Base-by-base conservation (phyloP, 30 jellyfish, hydroid and myxozoan genomes). In the Pelagia noctiluca region DNA sequence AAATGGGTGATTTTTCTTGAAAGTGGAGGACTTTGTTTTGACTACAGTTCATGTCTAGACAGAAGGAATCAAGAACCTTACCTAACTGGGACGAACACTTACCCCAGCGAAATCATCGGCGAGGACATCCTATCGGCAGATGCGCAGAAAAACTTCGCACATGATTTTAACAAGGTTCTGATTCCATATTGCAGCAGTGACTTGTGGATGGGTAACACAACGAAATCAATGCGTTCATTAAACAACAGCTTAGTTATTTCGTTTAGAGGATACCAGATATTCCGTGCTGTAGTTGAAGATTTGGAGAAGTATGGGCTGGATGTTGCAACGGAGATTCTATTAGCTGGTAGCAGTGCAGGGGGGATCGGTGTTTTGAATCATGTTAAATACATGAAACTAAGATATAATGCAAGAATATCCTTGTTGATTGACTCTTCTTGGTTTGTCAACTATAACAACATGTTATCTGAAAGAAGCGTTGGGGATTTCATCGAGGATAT, bases 341-440 rank as follows among this genome's bases (percentile, higher is more conserved):
- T 92, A 23, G 88, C 85, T 1, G 98, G 98, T n/a, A 73, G 91
- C 80, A 92, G 98, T 42, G 98, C 98, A 21, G 98, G 98, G 7
- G 98, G 98, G 22, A 83, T 87, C 25, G 98, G 98, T 25, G 96
- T 64, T 10, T 18, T 87, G 50, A 92, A 92, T 48, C 95, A 92
- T 32, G 85, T 73, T 23, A 53, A 65, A 8, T 65, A 28, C 13
- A 22, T 92, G 75, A 57, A 53, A 12, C 29, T 35, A 13, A 74
- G 26, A 49, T 63, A 37, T 35, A 54, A 47, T 37, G 71, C 91
- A 0, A 57, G 63, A 35, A 26, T 92, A 3, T 46, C 54, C 33
- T 86, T 77, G 4, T 19, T 92, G 25, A 35, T 91, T 0, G 98
- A 92, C 50, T 92, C 98, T 11, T 64, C 98, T 2, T 92, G 98